Base-by-base conservation (phyloP, 2,113 vertebrate species). In the Chroicocephalus ridibundus region DNA sequence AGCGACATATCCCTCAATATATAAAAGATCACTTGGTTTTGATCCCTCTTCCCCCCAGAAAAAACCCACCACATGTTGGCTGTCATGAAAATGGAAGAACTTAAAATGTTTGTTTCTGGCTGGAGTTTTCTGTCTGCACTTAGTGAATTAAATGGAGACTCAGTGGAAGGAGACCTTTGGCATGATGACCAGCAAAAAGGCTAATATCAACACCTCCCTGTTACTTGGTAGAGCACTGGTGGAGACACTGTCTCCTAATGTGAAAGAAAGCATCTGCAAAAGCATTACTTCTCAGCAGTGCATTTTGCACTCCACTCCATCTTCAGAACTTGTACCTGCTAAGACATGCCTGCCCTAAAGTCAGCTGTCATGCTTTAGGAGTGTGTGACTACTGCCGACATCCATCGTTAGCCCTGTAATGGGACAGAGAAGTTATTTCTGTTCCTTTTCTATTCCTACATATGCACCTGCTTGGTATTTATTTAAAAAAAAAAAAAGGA, bases 201-300 rank as follows among this genome's bases (percentile, higher is more conserved):
- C 12, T 84, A 60, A 20, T 34, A 68, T 46, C 61, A 85, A 18
- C 22, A 85, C 4, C 12, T 44, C 10, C 2, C 5, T 0, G 0
- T 66, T 65, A 38, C 19, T 54, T 0, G 0, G 34, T 36, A 46
- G 5, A 29, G 20, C 1, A 2, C 29, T 83, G 26, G 40, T 44
- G 68, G 31, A 61, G 22, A 49, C 26, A 29, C 15, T 60, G 8
- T 65, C 8, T 61, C 7, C 21, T 29, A 27, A 2, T 20, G 20
- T 47, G 29, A 68, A 11, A 49, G 34, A 27, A 78, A 62, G 10
- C 31, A 55, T n/a, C 46, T 72, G 27, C 32, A 87, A 42, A 82
- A 72, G 1, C 12, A 57, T 51, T 32, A 51, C 8, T 91, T 74
- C 21, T 90, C 21, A 24, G 12, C 24, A 57, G 61, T 44, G 27